Base-by-base conservation (phyloP, 2,888 invertebrate species). In the Agrochola litura region DNA sequence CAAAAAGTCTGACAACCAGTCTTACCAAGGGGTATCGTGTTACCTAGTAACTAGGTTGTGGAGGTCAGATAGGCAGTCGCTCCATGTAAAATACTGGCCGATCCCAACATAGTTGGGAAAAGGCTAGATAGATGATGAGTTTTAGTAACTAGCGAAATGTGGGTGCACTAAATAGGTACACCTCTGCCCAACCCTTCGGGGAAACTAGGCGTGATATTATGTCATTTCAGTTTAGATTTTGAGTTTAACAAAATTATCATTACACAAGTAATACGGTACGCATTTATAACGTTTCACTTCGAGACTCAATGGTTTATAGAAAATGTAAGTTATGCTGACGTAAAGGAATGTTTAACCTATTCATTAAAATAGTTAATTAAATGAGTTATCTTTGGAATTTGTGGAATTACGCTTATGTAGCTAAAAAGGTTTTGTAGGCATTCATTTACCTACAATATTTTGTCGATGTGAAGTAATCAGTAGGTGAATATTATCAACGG, bases 271-370 rank as follows among this genome's bases (percentile, higher is more conserved):
- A 61, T 22, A 37, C n/a, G 41, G 41, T 64, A 43, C 25, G 25
- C 25, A 43, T 43, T 30, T 61, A 10, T 65, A 46, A 10, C 16
- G 64, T 43, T 65, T 5, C 16, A 30, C 10, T 46, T 70, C 16
- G 10, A 46, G 30, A n/a, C 30, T 64, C 30, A 22, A 25, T 64
- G 9, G 16, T 46, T 46, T 30, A 4, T 30, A 43, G 6, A 63
- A 70, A 63, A 43, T 70, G 10, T 46, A n/a, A 70, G 10, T n/a
- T 71, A 71, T 71, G 30, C 46, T 25, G n/a, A 41, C 4, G 22
- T 5, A 63, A 64, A 46, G 6, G 2, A 65, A 46, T 65, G 10
- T 46, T 46, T 46, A 2, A 22, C 65, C 10, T 71, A 12, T 16
- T 46, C 2, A 65, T 71, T 65, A 66, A 65, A 65, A 66, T 71